Base-by-base conservation (phyloP, 1,140 invertebrate genomes). In the Metopolophium dirhodum region DNA sequence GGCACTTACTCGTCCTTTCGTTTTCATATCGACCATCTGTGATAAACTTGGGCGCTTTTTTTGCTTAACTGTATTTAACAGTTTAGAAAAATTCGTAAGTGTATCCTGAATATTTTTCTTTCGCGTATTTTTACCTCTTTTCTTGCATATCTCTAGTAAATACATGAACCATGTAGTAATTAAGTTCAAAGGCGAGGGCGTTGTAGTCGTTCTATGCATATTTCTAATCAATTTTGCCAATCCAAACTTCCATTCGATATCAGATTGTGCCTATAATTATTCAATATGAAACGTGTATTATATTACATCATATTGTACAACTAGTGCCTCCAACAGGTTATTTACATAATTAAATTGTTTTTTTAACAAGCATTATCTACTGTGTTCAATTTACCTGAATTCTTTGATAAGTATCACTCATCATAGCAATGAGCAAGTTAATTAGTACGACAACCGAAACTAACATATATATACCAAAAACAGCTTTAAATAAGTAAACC, bases 231-330 rank as follows among this genome's bases (percentile, higher is more conserved):
- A 96, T 96, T 99, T 99, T 85, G 99, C 99, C 94, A 99, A 96
- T 54, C 99, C 99, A 95, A 99, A 99, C 95, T 99, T 99, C 99
- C 99, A 99, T 95, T 99, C 99, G 94, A 99, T 99, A 95, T 99
- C 99, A n/a, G 99, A 99, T 96, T 99, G 99, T 85, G 99, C 98
- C 96, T 99, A 95, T n/a, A 77, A 77, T 77, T 77, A 89, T 57
- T 89, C 9, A 14, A 57, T 11, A 37, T 37, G 51, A 51, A 51
- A 88, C n/a, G n/a, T 51, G 23, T 57, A 37, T 23, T 54, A 37
- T 37, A 54, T 54, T 37, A 89, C 23, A 54, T 37, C 35, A 22
- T 68, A 90, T 61, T 77, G 37, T n/a, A 11, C 61, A 77, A 30
- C 4, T n/a, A 35, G n/a, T n/a, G 14, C n/a, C 61, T n/a, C n/a